Evolutionary conservation across 2,888 invertebrate genomes (phyloP).

Genomic region (Spodoptera littoralis): DNA sequence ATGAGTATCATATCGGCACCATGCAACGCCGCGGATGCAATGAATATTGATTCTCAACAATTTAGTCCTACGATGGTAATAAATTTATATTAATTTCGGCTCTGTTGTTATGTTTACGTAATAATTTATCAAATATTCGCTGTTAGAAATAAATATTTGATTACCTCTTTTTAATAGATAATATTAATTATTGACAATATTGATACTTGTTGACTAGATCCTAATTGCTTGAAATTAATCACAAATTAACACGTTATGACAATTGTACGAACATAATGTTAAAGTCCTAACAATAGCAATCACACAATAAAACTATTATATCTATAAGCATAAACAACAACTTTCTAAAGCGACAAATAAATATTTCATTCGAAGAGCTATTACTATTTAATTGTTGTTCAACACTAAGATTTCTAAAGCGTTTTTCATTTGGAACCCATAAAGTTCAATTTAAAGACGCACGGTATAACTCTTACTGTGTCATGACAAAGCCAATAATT

Average conservation of each 20-base stretch:
- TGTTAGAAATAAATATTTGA: no score
- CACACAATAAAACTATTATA: neutral
- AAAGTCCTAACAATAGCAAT: no score
- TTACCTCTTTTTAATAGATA: no score
- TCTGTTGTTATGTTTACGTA: slow-evolving; percentile 19
- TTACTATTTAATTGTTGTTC: slow-evolving; percentile 30
- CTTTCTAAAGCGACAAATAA: slow-evolving; percentile 11
- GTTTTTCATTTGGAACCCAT: slow-evolving; percentile 40
- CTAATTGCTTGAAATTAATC: no score
- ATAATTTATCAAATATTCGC: slow-evolving; percentile 16
- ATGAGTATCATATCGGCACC: slow-evolving; percentile 72
- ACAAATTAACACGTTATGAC: no score
- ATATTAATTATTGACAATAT: no score
- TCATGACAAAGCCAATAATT: slow-evolving; percentile 46
- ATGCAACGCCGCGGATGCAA: slow-evolving; percentile 72
- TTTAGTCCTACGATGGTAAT: slow-evolving; percentile 68
- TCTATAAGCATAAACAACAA: neutral
- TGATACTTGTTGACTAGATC: no score
- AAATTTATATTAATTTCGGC: slow-evolving; percentile 64
- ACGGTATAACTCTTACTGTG: slow-evolving; percentile 35
- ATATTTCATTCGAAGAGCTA: slow-evolving; percentile 12
- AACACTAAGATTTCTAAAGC: slow-evolving; percentile 35
- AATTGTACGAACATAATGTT: no score
- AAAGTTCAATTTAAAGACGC: slow-evolving; percentile 48
- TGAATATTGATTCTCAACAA: slow-evolving; percentile 80